These are phyloP conservation scores for Paramormyrops kingsleyae DNA, from an alignment of 2,113 vertebrate genomes.

Conservation along the genomic window DNA sequence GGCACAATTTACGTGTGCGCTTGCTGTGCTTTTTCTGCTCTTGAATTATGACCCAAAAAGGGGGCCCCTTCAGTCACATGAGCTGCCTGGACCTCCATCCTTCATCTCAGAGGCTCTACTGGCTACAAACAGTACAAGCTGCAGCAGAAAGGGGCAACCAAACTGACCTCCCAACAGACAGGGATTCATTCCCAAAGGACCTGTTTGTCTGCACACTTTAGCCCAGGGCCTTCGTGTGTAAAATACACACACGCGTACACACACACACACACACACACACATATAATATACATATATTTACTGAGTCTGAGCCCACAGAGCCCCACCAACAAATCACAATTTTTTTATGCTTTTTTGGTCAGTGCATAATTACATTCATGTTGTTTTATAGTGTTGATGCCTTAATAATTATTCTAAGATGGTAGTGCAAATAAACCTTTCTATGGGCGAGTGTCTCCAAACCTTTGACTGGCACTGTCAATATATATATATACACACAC, in stretches of 20 bases:
- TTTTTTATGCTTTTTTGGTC: no score
- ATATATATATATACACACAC: no score
- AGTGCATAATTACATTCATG: no score
- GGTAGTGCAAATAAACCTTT: no score
- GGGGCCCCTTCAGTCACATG: background rate
- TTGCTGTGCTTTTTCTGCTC: background rate
- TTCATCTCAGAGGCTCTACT: background rate
- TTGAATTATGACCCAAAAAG: background rate
- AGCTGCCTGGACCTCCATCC: background rate
- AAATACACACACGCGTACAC: background rate
- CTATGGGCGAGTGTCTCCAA: no score
- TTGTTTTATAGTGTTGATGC: no score
- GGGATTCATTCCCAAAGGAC: background rate
- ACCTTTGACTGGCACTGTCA: no score
- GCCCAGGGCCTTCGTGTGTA: background rate
- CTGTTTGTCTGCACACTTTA: background rate
- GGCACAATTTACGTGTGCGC: background rate
- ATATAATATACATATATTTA: no score
- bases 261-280: no score
- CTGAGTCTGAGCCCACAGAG: no score
- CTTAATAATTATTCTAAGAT: no score
- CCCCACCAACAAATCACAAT: no score
- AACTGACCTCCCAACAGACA: background rate
- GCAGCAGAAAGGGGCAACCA: background rate
- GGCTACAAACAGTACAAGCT: background rate